Evolutionary conservation across 2,888 invertebrate species (phyloP).

Genomic region (Synanthedon vespiformis): DNA sequence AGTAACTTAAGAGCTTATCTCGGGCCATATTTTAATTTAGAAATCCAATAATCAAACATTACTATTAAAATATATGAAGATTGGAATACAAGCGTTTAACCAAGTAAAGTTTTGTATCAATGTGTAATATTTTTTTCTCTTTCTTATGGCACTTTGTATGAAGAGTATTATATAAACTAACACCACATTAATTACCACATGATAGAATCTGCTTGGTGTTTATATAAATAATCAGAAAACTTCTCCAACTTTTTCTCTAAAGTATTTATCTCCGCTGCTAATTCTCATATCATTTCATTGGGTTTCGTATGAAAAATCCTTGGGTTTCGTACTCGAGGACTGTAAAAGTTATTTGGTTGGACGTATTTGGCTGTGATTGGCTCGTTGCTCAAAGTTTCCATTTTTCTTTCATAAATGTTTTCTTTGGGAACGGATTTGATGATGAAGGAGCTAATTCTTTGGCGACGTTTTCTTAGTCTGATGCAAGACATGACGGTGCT

Average conservation of each 20-base stretch:
- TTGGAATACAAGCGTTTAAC: too few species aligned
- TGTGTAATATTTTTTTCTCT: too few species aligned
- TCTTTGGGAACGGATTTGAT: constrained; percentile 46
- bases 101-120: too few species aligned
- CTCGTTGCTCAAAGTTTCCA: constrained; percentile 38
- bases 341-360: constrained; percentile 63
- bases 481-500: constrained; percentile 80
- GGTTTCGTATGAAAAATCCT: constrained; percentile 57
- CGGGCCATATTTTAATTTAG: too few species aligned
- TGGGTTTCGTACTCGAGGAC: constrained; percentile 57
- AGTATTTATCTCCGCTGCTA: constrained; percentile 68
- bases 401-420: constrained; percentile 51
- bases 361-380: constrained; percentile 56
- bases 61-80: too few species aligned
- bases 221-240: constrained; percentile 62
- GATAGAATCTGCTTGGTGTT: constrained; percentile 71
- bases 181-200: constrained; percentile 59
- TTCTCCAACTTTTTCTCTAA: constrained; percentile 63
- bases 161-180: too few species aligned
- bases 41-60: too few species aligned
- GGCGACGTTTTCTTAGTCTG: constrained; percentile 65
- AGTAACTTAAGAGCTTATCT: too few species aligned
- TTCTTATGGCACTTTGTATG: too few species aligned
- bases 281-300: constrained; percentile 67
- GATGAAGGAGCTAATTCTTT: constrained; percentile 49